Evolutionary conservation across 2,113 vertebrate genomes (phyloP), one percentile per base, ranked within the genome.

Genomic region (Hymenochirus boettgeri): DNA sequence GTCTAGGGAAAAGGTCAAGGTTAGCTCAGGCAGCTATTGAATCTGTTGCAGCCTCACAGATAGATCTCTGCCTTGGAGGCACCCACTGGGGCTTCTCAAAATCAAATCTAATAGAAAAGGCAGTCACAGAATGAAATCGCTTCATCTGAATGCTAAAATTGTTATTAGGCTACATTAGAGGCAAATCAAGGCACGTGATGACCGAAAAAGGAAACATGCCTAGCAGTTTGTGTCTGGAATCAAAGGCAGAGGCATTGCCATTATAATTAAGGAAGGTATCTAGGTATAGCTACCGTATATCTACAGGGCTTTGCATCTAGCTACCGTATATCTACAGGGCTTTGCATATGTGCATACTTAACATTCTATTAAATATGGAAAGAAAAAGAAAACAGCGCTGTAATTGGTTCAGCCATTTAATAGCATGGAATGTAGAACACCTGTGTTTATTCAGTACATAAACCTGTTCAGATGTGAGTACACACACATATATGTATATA

Each of bases 121-220:
- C 87, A 90, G 87, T 86, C 82, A 79, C 85, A 89, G 86, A 86
- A 90, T 83, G 88, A 84, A 89, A 88, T 86, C 85, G 82, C 86
- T 89, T 91, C 89, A 90, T 91, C 88, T 91, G 90, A 91, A 91
- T 91, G 88, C 88, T 89, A 89, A 91, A 91, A 90, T 90, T 90
- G 89, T 91, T 89, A 90, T 90, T 91, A 89, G 84, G 83, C 85
- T 87, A 84, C 88, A 85, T 90, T 89, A 88, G 84, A 87, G 82
- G 79, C 81, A 86, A 79, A 84, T 80, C 45, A 70, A n/a, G 79
- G 81, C 85, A 87, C 81, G 87, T 82, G 86, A 86, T 79, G 76
- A 77, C 80, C 80, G 80, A 86, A 86, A 86, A 85, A 82, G 77
- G 81, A 83, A 85, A 77, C 85, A 80, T 77, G 82, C 82, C 78